Evolutionary conservation across 2,113 vertebrate species (phyloP).

Genomic region (Entomyzon cyanotis): DNA sequence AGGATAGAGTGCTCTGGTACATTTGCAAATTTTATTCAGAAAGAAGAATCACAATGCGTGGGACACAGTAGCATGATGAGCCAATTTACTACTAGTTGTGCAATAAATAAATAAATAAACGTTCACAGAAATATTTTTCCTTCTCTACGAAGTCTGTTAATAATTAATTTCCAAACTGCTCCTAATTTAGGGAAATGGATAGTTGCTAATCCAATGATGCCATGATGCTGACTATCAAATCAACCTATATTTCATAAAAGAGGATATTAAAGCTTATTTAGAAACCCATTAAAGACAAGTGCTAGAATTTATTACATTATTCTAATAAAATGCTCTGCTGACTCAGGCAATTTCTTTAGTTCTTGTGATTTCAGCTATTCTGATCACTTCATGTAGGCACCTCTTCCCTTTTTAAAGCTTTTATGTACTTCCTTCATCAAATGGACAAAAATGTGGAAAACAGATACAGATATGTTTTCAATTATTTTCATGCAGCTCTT

Average conservation of each 20-base stretch:
- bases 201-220: neutral
- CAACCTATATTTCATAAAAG: neutral
- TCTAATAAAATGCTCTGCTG: neutral
- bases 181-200: neutral
- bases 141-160: neutral
- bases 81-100: neutral
- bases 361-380: neutral
- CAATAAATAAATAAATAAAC: neutral
- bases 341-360: neutral
- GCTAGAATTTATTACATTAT: neutral
- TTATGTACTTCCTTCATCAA: neutral
- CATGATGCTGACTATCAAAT: neutral
- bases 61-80: neutral
- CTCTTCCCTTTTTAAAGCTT: neutral
- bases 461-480: neutral
- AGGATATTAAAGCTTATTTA: constrained; percentile 17
- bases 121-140: neutral
- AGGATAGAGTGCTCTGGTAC: neutral
- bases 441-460: neutral
- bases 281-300: neutral
- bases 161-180: neutral
- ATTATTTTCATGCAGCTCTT: neutral
- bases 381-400: neutral
- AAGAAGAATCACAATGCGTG: neutral
- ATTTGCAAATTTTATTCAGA: neutral